phyloP scores from a whole-genome alignment of 2,797 vertebrate species.

The Tapera naevia region DNA sequence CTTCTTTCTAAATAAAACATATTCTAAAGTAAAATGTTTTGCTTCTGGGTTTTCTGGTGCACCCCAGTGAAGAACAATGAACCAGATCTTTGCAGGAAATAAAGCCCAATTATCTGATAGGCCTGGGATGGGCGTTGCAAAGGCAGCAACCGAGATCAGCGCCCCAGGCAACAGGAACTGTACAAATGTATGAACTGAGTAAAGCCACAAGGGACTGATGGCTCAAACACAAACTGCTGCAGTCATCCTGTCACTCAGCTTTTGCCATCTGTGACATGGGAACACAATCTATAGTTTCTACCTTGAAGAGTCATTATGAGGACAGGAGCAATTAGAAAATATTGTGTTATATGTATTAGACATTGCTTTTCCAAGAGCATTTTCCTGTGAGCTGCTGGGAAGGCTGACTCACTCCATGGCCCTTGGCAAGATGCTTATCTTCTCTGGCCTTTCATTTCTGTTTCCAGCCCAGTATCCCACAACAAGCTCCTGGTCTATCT shows the following conservation, averaged over 20 bases:
- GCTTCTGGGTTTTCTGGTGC: background rate
- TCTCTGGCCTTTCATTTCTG: background rate
- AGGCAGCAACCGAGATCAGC: rapidly evolving
- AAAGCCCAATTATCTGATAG: background rate
- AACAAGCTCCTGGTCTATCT: background rate
- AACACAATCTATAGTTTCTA: background rate
- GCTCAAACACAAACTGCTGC: background rate
- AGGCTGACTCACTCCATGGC: background rate
- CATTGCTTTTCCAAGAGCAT: background rate
- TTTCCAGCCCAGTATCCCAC: background rate
- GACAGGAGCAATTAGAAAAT: background rate
- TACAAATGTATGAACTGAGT: background rate
- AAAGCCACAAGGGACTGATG: background rate
- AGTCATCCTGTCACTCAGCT: background rate
- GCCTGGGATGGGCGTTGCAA: background rate
- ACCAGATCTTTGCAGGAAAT: background rate
- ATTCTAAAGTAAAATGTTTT: conserved; percentile 1
- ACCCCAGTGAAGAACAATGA: background rate
- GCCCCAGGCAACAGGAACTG: background rate
- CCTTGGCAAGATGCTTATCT: background rate
- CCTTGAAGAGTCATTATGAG: background rate
- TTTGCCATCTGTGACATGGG: background rate
- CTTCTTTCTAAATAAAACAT: conserved; percentile 27
- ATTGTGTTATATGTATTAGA: background rate
- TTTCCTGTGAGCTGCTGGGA: background rate